Evolutionary conservation across 2,888 invertebrate species (phyloP), one percentile per base, ranked within the genome.

Genomic region (Hydraecia micacea): DNA sequence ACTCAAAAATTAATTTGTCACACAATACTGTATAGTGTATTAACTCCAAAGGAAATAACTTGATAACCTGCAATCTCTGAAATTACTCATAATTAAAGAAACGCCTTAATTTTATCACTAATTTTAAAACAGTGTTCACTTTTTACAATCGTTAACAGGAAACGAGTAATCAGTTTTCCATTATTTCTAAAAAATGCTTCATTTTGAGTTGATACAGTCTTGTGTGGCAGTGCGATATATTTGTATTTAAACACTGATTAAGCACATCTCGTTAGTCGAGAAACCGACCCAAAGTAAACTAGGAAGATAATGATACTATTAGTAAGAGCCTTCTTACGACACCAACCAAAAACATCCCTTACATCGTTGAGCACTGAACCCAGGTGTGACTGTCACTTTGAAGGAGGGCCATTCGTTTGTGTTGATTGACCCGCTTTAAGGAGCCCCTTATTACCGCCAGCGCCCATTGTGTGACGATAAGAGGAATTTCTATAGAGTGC

Each of bases 341-440:
- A 52, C 18, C 28, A 52, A 49, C 32, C 58, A 49, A 75, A 83
- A 76, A 60, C 77, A 52, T 39, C 28, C 52, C 32, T 18, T 46
- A 52, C 13, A 71, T 58, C 68, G 42, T 84, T 73, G 52, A 42
- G 55, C 68, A 73, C 36, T 65, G 65, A 65, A 39, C 63, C 63
- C 86, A 75, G 76, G 75, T 75, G 86, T 63, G 55, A 68, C 60
- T 71, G 67, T 86, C 82, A 81, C 71, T 81, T 71, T 81, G 75
- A 81, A 85, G 71, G 68, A 71, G 82, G 67, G 39, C 58, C 36
- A 39, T 75, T 81, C 75, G 49, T 75, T 81, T 81, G 65, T 81
- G 86, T 85, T 81, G 82, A 83, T 85, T 83, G 86, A 85, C 82
- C 82, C 82, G 75, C 63, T 83, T 83, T 73, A 83, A 39, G 72